Percentiles rank a stretch among this genome's conserved stretches.
phyloP scores from a whole-genome alignment of 2,797 vertebrate genomes.

The Zalophus californianus region DNA sequence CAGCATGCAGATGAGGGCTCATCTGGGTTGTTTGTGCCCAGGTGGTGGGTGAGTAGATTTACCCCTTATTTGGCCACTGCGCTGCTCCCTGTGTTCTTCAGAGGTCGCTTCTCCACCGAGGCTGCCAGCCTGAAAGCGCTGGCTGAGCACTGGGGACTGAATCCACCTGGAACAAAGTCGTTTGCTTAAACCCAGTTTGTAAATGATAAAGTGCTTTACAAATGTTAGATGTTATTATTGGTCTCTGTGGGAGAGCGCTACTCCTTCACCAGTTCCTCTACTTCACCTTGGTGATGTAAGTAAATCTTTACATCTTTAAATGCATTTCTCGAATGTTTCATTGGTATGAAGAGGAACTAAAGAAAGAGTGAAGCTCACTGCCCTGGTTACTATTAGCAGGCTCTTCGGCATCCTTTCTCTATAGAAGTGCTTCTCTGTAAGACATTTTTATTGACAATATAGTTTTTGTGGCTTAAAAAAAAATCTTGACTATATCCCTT shows the following conservation, averaged over 20 bases:
- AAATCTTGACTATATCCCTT: slow-evolving; percentile 36
- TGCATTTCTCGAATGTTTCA: neutral
- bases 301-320: neutral
- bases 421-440: slow-evolving; percentile 14
- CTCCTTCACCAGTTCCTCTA: neutral
- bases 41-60: slow-evolving; percentile 70
- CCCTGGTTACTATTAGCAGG: neutral
- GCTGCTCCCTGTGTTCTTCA: slow-evolving; percentile 51
- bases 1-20: slow-evolving; percentile 74
- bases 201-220: slow-evolving; percentile 69
- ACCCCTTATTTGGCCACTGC: slow-evolving; percentile 69
- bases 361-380: neutral
- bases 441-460: neutral
- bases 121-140: slow-evolving; percentile 54
- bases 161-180: slow-evolving; percentile 21
- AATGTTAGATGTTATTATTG: slow-evolving; percentile 8
- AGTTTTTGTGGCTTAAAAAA: slow-evolving; percentile 34
- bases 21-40: slow-evolving; percentile 77
- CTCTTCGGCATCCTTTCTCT: neutral
- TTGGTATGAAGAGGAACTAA: slow-evolving; percentile 14
- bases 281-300: neutral
- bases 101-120: slow-evolving; percentile 4
- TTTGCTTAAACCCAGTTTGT: slow-evolving; percentile 53
- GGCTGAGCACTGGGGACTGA: neutral
- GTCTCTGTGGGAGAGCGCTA: neutral